phyloP scores from a whole-genome alignment of 2,113 vertebrate genomes.

The Cyprinodon variegatus region DNA sequence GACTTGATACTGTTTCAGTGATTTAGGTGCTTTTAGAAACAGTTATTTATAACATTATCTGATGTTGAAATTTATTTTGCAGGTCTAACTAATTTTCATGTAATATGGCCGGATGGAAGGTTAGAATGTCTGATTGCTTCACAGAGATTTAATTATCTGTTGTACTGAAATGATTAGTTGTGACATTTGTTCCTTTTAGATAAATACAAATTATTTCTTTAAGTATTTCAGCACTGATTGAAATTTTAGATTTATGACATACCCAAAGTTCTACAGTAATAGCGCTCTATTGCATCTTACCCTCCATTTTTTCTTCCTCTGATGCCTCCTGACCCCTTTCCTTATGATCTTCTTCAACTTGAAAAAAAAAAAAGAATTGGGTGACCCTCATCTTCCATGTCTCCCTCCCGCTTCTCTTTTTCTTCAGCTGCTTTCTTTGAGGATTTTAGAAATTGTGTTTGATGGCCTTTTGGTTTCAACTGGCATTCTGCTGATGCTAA shows the following conservation, averaged over 20 bases:
- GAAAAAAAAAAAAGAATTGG: slow-evolving; percentile 16
- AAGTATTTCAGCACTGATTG: no score
- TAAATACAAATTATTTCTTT: no score
- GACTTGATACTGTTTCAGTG: no score
- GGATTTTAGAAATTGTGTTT: slow-evolving; percentile 48
- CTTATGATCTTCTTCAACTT: slow-evolving; percentile 62
- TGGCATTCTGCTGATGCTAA: slow-evolving; percentile 64
- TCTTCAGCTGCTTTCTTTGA: slow-evolving; percentile 8
- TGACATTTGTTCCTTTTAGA: no score
- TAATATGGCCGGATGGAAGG: no score
- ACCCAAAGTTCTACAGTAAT: background rate
- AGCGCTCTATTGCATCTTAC: slow-evolving; percentile 7
- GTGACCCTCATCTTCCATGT: slow-evolving; percentile 37
- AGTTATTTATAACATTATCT: no score
- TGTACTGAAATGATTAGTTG: no score
- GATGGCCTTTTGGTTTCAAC: slow-evolving; percentile 51
- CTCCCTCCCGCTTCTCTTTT: slow-evolving; percentile 7
- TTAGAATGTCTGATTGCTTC: no score
- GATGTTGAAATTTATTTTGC: no score
- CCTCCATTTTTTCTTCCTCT: slow-evolving; percentile 2
- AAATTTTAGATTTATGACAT: background rate
- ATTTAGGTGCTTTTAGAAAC: no score
- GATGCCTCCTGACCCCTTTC: slow-evolving; percentile 30
- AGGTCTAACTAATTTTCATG: no score
- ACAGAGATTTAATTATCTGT: no score